These are phyloP conservation scores for Anneissia japonica DNA, from an alignment of 35 echinoderm and acorn worm species.

Conservation along the genomic window DNA sequence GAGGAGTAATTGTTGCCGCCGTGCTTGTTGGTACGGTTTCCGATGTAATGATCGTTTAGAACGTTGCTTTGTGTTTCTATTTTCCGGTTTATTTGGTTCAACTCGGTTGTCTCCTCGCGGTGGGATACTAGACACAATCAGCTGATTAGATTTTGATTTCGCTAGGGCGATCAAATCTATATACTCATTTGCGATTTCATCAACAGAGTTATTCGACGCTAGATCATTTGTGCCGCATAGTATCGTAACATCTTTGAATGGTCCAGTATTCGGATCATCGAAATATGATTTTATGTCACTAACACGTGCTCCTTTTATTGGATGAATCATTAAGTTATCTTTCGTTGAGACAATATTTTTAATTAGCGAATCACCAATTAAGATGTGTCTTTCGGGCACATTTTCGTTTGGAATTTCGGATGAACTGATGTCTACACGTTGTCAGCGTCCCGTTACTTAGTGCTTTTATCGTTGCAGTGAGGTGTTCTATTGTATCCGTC, in stretches of 20 bases:
- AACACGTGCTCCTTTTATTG: background rate
- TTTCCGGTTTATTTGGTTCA: background rate
- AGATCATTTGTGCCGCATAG: background rate
- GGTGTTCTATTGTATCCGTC: background rate
- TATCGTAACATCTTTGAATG: background rate
- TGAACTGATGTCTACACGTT: too few relatives aligned
- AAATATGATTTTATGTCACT: background rate
- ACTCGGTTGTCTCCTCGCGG: background rate
- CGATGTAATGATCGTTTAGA: too few relatives aligned
- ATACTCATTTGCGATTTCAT: background rate
- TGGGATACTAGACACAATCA: background rate
- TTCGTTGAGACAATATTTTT: background rate
- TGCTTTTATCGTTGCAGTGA: too few relatives aligned
- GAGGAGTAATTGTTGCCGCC: too few relatives aligned
- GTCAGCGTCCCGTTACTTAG: too few relatives aligned
- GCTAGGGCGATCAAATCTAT: background rate
- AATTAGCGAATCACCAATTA: background rate
- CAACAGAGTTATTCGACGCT: background rate
- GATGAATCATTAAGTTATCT: background rate
- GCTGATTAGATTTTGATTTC: background rate
- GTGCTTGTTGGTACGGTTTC: too few relatives aligned
- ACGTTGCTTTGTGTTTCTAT: too few relatives aligned
- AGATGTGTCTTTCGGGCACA: background rate
- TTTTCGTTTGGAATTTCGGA: too few relatives aligned
- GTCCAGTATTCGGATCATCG: background rate